These are phyloP conservation scores for Aegotheles bennettii DNA, from an alignment of 2,113 vertebrate species.

Conservation along the genomic window DNA sequence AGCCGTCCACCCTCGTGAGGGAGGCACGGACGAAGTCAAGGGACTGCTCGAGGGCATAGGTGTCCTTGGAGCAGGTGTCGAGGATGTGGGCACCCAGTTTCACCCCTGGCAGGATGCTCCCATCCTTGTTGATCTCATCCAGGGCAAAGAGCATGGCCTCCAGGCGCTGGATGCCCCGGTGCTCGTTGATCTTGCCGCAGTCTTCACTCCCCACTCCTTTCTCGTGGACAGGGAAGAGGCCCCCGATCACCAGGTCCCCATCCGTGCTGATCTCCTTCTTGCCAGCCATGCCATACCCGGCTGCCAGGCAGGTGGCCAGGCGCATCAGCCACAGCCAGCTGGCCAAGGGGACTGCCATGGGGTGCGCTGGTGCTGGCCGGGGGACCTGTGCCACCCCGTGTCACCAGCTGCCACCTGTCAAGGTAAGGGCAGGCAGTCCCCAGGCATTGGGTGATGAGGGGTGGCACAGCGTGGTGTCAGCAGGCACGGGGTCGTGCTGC, in stretches of 20 bases:
- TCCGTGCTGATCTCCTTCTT: conserved; percentile 91
- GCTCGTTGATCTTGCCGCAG: conserved; percentile 92
- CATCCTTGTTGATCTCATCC: conserved; percentile 91
- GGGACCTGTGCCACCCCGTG: background rate
- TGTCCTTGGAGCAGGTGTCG: conserved; percentile 98
- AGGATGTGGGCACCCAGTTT: conserved; percentile 92
- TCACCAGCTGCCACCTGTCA: background rate
- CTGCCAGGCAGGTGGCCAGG: conserved; percentile 9
- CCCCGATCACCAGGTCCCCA: conserved; percentile 93
- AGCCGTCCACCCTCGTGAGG: conserved; percentile 89
- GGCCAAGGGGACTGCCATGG: conserved; percentile 35
- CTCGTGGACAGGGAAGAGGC: conserved; percentile 92
- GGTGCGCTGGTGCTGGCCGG: background rate
- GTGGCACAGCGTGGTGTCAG: background rate
- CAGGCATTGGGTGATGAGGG: background rate
- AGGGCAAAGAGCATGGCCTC: conserved; percentile 97
- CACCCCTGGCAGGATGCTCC: conserved; percentile 87
- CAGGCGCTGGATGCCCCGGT: conserved; percentile 94
- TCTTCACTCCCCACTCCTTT: conserved; percentile 88
- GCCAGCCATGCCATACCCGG: conserved; percentile 47
- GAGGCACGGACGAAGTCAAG: conserved; percentile 95
- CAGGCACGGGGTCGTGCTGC: background rate
- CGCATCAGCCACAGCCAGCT: conserved; percentile 51
- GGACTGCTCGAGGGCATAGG: conserved; percentile 94
- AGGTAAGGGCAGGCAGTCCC: background rate